Base-by-base conservation (phyloP, 2,888 invertebrate species). In the Yponomeuta cagnagella region DNA sequence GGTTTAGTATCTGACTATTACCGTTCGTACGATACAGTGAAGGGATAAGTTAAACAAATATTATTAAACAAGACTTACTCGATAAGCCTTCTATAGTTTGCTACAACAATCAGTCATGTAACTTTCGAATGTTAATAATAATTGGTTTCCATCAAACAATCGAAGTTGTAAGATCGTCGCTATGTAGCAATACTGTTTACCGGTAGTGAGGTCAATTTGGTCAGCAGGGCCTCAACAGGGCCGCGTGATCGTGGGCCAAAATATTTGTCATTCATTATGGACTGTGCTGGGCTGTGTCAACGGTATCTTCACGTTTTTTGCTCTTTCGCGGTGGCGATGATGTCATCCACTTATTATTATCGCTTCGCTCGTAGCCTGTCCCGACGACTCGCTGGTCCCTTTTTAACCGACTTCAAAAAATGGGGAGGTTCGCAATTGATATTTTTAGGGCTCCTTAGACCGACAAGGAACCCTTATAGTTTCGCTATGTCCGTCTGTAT, bases 161-260 rank as follows among this genome's bases (percentile, higher is more conserved):
- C 37, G 4, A n/a, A 48, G 12, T 37, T 33, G 65, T 65, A 43
- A 8, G 37, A 68, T 43, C 68, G 48, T 43, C 23, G 12, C 30
- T 52, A 69, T 63, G 30, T 69, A 48, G 23, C 23, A 52, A 30
- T 37, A 69, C 52, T 64, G 31, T 33, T 23, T 23, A 23, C 23
- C 23, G 23, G 23, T 23, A 23, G 23, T 23, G 23, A 65, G 65
- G 65, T 65, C 43, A 43, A 37, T 37, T n/a, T 63, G 65, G 81
- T 79, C 86, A 89, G 90, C 89, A 90, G 33, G 37, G 37, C 37
- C 37, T 2, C 37, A 5, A 90, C 90, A 90, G 82, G 89, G 90
- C 85, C 86, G 86, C 77, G 82, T 84, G 87, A 87, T 88, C 88
- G 82, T 81, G 80, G 86, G 80, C 84, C 85, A 79, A 79, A 63